Evolutionary conservation across 2,113 vertebrate species (phyloP), one percentile per base, ranked within the genome.

Genomic region (Patagioenas fasciata): DNA sequence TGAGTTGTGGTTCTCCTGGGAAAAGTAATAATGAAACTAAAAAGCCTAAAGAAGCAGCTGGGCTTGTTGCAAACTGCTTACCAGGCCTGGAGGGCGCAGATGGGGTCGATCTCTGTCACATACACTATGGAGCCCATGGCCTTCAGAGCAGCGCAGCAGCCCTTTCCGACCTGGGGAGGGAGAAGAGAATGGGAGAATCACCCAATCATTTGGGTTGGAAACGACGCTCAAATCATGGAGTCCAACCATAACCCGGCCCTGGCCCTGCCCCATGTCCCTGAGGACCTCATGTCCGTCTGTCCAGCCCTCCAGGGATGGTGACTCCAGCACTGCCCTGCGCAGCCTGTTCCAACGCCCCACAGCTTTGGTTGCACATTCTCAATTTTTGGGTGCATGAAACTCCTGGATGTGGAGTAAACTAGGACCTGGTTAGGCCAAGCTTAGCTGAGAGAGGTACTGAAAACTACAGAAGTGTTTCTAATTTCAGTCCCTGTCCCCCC

Each of bases 121-220:
- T 99, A 99, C 36, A 99, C 99, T 38, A 99, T 99, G 97, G 99
- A 99, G 91, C 99, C 99, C 99, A 99, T 99, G 42, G 99, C 99
- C 97, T 99, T 99, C 53, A 99, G 97, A 32, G 99, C 99, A 16
- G 99, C 99, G 15, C 99, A 99, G 97, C 99, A 99, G 65, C 99
- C 99, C 95, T 99, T 99, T 2, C 99, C 99, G 10, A 99, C 99
- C 99, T 99, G 97, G 34, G 53, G 44, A 89, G 13, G 70, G 38
- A 51, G 83, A 72, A 60, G 31, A 91, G 62, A 44, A 44, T 44
- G 16, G 42, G 7, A 44, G 42, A 44, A 44, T 44, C 42, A 44
- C 42, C 42, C 15, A 15, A 17, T 42, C 42, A 42, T 44, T 44
- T 44, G 15, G 42, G 42, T 44, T 44, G 42, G 42, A 17, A 44